A percentile compares a stretch with the other conserved stretches of the same genome.
Conservation (phyloP, 2,888 invertebrate genomes). For the Philaethria dido region DNA sequence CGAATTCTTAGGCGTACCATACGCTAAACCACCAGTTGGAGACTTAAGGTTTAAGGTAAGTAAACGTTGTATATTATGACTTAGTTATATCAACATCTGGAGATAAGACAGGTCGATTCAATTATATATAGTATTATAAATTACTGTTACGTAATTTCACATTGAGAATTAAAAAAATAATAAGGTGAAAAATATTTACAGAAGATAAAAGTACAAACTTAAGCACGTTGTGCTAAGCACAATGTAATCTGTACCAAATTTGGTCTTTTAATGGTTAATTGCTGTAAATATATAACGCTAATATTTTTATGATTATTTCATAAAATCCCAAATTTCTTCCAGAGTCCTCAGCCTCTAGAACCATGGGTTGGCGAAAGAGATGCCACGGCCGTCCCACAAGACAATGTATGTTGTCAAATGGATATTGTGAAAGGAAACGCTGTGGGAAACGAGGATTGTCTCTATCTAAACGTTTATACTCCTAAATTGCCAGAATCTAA, state of each 20-base stretch:
- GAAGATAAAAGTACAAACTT: too few relatives aligned
- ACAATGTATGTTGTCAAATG: slow-evolving; percentile 52
- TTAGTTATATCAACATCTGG: slow-evolving; percentile 2
- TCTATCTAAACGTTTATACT: slow-evolving; percentile 66
- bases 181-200: not conserved
- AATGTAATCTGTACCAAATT: too few relatives aligned
- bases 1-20: slow-evolving; percentile 78
- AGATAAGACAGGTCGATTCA: not conserved
- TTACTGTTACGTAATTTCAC: not conserved
- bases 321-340: not conserved
- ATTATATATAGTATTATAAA: not conserved
- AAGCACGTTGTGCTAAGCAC: too few relatives aligned
- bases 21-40: slow-evolving; percentile 80
- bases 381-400: slow-evolving; percentile 66
- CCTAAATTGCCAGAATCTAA: slow-evolving; percentile 52
- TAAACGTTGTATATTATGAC: not conserved
- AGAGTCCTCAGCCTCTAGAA: slow-evolving; percentile 66
- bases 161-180: not conserved
- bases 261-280: too few relatives aligned
- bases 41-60: slow-evolving; percentile 62
- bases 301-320: not conserved
- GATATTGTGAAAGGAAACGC: slow-evolving; percentile 45
- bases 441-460: slow-evolving; percentile 66
- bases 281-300: too few relatives aligned
- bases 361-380: slow-evolving; percentile 73